Evolutionary conservation across 2,888 invertebrate genomes (phyloP).

Genomic region (Acleris literana): DNA sequence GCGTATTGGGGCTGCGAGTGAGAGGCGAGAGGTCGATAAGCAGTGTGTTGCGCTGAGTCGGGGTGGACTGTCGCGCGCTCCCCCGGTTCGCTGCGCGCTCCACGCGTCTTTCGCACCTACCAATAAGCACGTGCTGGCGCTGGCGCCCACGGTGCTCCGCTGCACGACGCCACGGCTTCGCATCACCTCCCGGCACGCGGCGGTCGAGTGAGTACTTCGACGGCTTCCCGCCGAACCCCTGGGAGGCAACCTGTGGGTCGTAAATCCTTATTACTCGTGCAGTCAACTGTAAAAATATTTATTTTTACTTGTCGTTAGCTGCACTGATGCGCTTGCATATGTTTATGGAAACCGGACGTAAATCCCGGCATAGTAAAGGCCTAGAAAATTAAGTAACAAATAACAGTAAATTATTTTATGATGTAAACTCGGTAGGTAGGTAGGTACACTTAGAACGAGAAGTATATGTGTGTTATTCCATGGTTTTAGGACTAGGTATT

Average conservation of each 20-base stretch:
- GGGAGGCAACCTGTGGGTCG: conserved; percentile 29
- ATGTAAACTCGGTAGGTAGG: too few species aligned
- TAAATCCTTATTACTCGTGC: conserved; percentile 8
- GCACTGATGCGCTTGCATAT: background rate
- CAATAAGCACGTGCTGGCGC: conserved; percentile 16
- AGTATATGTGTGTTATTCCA: too few species aligned
- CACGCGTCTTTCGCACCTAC: conserved; percentile 42
- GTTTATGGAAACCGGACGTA: conserved; percentile 9
- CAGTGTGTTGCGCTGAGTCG: conserved; percentile 62
- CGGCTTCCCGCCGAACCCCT: background rate
- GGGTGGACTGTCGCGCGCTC: conserved; percentile 54
- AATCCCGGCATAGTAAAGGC: background rate
- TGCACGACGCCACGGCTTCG: conserved; percentile 37
- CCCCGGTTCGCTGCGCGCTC: conserved; percentile 39
- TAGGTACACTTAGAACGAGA: too few species aligned
- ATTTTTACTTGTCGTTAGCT: background rate
- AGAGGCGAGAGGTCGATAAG: conserved; percentile 73
- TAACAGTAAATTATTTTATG: too few species aligned
- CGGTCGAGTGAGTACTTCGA: conserved; percentile 17
- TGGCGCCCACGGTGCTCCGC: conserved; percentile 42
- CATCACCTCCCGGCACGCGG: conserved; percentile 24
- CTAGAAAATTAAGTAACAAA: too few species aligned
- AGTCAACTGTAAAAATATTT: conserved; percentile 17
- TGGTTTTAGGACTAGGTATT: too few species aligned
- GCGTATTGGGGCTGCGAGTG: conserved; percentile 57